phyloP scores from a whole-genome alignment of 2,113 vertebrate species.

The Todiramphus chloris region DNA sequence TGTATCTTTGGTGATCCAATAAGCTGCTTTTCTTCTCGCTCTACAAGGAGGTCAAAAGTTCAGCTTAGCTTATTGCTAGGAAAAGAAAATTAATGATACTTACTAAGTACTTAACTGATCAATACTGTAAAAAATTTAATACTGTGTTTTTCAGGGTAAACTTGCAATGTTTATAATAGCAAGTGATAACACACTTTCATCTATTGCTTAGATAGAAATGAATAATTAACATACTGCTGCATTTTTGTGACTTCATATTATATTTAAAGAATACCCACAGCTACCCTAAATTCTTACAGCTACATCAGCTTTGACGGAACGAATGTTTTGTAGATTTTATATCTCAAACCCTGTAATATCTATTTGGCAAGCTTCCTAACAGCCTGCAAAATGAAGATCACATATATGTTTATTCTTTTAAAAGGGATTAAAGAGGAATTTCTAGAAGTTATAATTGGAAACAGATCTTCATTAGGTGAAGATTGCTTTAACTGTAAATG shows the following conservation, averaged over 20 bases:
- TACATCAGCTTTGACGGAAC: not conserved
- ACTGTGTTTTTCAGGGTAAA: not conserved
- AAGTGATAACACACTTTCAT: not conserved
- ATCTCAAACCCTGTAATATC: not conserved
- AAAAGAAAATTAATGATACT: not conserved
- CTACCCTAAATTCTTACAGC: not conserved
- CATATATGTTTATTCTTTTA: not conserved
- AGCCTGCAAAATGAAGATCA: not conserved
- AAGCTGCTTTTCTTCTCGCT: not conserved
- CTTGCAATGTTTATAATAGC: not conserved
- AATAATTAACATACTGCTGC: not conserved
- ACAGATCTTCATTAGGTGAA: not conserved
- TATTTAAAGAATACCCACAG: not conserved
- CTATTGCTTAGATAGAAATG: not conserved
- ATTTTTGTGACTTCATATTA: not conserved
- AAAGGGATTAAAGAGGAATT: not conserved
- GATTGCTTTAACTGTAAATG: not conserved
- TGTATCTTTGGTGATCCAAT: not conserved
- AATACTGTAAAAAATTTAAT: not conserved
- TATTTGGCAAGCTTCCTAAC: not conserved
- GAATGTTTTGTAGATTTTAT: not conserved
- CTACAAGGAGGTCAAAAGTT: not conserved
- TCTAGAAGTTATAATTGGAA: not conserved
- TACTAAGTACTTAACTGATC: not conserved
- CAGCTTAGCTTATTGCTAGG: not conserved